Base-by-base conservation (phyloP, 2,888 invertebrate species). In the Dicycla oo region DNA sequence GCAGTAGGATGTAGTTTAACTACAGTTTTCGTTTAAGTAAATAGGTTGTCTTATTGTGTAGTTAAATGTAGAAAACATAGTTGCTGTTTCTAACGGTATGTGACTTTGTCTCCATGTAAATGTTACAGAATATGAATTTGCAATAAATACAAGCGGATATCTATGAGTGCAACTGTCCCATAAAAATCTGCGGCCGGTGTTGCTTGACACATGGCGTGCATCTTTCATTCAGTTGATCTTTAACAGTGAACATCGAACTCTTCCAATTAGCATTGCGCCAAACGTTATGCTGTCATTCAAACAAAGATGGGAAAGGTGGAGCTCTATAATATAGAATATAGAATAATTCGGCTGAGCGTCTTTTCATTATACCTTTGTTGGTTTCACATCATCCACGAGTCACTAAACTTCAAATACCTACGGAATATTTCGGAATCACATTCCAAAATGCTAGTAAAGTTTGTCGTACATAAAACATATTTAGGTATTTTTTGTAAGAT, bases 1-100 rank as follows among this genome's bases (percentile, higher is more conserved):
- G 68, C 58, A 73, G 80, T 69, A 69, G 62, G 56, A 81, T 67
- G 73, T 81, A 82, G 77, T 86, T 86, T 79, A 79, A 81, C 70
- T 83, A 80, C 68, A 64, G 80, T 80, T 82, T 84, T 73, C 80
- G 61, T 84, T 76, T 62, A 71, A 81, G 74, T 80, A 82, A 78
- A 76, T 81, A 77, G 67, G 68, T 63, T 26, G 58, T 49, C 62
- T 83, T 66, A 82, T 70, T 69, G 69, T 74, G 61, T 65, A n/a
- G 62, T 66, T 43, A 45, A 57, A 34, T 75, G 40, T 70, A 54
- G 51, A 53, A 53, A 62, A 71, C 53, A 75, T 56, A 73, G 47
- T 67, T 75, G 23, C 7, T 43, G 4, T 47, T 6, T 5, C 6
- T 30, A 54, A 75, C 10, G 38, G 11, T 40, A 47, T 45, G 11